A percentile compares a stretch with the other conserved stretches of the same genome.
These are phyloP conservation scores for Ericerus pela DNA, from an alignment of 1,140 invertebrate species.

Conservation along the genomic window DNA sequence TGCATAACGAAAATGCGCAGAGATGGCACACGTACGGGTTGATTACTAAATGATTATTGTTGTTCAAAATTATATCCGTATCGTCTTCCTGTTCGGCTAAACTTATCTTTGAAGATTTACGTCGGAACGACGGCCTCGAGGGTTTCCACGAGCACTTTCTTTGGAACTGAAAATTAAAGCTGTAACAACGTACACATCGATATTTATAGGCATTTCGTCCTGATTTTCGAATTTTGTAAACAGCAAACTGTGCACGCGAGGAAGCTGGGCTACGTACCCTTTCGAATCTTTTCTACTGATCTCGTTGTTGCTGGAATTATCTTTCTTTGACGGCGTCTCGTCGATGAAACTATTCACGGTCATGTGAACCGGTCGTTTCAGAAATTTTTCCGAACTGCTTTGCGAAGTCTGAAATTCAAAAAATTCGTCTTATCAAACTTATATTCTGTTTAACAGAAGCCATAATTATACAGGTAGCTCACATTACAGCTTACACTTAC, in stretches of 20 bases:
- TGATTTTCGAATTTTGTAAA: too few relatives aligned
- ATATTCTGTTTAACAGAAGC: too few relatives aligned
- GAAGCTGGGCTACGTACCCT: not conserved
- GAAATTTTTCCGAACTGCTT: not conserved
- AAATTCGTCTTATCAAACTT: too few relatives aligned
- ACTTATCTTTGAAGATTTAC: constrained; percentile 39
- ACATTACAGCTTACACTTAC: too few relatives aligned
- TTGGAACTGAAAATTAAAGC: constrained; percentile 34
- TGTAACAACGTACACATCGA: not conserved
- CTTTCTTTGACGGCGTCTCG: not conserved
- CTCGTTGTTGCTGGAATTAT: not conserved
- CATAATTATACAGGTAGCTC: too few relatives aligned
- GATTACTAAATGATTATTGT: constrained; percentile 29
- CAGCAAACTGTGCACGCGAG: too few relatives aligned
- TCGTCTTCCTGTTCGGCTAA: constrained; percentile 29
- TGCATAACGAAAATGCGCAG: not conserved
- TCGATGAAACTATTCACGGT: not conserved
- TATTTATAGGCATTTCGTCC: too few relatives aligned
- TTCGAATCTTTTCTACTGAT: not conserved
- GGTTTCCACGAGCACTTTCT: constrained; percentile 52
- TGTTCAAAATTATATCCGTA: constrained; percentile 43
- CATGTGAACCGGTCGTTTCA: not conserved
- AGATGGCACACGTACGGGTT: constrained; percentile 13
- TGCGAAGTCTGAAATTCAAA: constrained; percentile 2
- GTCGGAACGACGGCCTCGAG: constrained; percentile 44